A percentile compares a stretch with the other conserved stretches of the same genome.
These are phyloP conservation scores for Danaus melanippus DNA, from an alignment of 1,140 invertebrate species.

Conservation along the genomic window DNA sequence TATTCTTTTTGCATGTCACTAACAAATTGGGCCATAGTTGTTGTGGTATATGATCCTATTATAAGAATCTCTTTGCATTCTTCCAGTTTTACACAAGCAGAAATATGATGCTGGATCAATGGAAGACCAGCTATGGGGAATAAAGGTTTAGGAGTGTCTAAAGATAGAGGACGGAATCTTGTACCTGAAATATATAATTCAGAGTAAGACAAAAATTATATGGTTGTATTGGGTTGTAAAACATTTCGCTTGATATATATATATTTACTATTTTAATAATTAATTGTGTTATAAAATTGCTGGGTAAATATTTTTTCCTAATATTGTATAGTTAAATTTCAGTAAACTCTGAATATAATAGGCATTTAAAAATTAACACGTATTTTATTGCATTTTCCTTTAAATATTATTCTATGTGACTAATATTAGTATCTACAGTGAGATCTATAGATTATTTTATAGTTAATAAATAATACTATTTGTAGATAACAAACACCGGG, in stretches of 20 bases:
- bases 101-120: constrained; percentile 97
- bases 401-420: neutral
- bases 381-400: too few relatives aligned
- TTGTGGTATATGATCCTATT: constrained; percentile 91
- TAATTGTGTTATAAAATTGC: too few relatives aligned
- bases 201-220: too few relatives aligned
- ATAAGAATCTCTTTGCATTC: constrained; percentile 93
- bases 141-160: constrained; percentile 97
- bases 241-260: too few relatives aligned
- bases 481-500: constrained; percentile 29
- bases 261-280: too few relatives aligned
- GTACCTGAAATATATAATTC: constrained; percentile 79
- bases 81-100: constrained; percentile 87
- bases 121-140: constrained; percentile 97
- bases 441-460: constrained; percentile 3
- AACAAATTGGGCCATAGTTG: constrained; percentile 89
- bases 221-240: too few relatives aligned
- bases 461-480: constrained; percentile 12
- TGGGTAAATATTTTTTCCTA: too few relatives aligned
- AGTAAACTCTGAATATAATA: too few relatives aligned
- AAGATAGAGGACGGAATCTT: constrained; percentile 94
- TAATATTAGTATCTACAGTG: neutral
- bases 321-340: too few relatives aligned
- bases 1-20: constrained; percentile 87
- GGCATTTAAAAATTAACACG: too few relatives aligned